Conservation (phyloP, 2,113 vertebrate genomes). For the Ancistrus triradiatus region DNA sequence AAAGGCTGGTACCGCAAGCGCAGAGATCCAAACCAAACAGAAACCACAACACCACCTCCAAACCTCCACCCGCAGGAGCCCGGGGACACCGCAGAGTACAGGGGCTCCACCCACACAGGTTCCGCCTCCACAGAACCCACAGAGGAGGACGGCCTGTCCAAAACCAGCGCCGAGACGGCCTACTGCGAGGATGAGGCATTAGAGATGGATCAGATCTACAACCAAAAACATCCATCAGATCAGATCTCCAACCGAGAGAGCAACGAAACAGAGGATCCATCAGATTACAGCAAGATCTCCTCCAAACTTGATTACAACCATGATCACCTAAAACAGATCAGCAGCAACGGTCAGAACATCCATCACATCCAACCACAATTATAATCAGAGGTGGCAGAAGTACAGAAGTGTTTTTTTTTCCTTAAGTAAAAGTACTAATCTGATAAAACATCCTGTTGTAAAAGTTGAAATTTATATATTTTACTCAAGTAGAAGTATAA, state of each 20-base stretch:
- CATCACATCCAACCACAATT: no score
- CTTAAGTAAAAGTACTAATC: no score
- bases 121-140: not conserved
- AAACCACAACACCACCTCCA: not conserved
- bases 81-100: no score
- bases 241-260: not conserved
- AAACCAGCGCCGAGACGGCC: not conserved
- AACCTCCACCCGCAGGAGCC: no score
- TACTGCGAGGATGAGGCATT: not conserved
- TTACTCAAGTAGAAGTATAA: no score
- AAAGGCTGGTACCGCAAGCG: conserved; percentile 32
- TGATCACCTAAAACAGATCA: no score
- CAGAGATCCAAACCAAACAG: conserved; percentile 30
- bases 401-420: no score
- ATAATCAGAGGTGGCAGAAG: no score
- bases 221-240: not conserved
- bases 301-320: no score
- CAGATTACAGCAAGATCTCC: not conserved
- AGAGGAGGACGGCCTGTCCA: not conserved
- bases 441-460: no score
- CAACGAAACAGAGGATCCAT: not conserved
- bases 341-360: no score
- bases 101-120: not conserved
- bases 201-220: not conserved
- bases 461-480: no score